phyloP scores from a whole-genome alignment of 2,113 vertebrate species.

The Echinops telfairi region DNA sequence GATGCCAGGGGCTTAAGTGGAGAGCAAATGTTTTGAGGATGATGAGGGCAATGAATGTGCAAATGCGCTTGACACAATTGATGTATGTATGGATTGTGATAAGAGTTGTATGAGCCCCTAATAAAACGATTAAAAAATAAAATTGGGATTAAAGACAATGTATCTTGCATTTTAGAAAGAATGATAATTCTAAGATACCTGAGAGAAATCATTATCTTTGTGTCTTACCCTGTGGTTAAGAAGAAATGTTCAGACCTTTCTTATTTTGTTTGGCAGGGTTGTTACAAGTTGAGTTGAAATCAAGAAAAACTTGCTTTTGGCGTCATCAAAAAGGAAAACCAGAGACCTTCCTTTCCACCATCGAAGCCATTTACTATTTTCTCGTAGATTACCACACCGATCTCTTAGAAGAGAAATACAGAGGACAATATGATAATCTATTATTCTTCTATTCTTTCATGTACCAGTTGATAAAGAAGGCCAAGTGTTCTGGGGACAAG shows the following conservation, averaged over 20 bases:
- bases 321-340: conserved; percentile 97
- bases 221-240: conserved; percentile 10
- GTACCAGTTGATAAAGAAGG: conserved; percentile 93
- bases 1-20: too few relatives aligned
- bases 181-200: not conserved
- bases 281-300: conserved; percentile 95
- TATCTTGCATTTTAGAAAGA: too few relatives aligned
- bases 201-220: conserved; percentile 45
- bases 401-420: conserved; percentile 90
- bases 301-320: conserved; percentile 98
- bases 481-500: conserved; percentile 90
- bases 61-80: too few relatives aligned
- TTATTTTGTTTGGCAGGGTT: conserved; percentile 88
- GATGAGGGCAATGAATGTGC: too few relatives aligned
- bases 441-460: conserved; percentile 98
- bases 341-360: conserved; percentile 96
- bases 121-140: too few relatives aligned
- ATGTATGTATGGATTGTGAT: too few relatives aligned
- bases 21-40: too few relatives aligned
- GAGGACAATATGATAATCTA: conserved; percentile 96
- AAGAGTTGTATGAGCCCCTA: too few relatives aligned
- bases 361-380: conserved; percentile 99
- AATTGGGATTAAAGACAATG: too few relatives aligned
- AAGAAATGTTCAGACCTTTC: conserved; percentile 61
- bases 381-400: conserved; percentile 94